These are phyloP conservation scores for Nothura maculosa DNA, from an alignment of 2,797 vertebrate species.

Conservation along the genomic window DNA sequence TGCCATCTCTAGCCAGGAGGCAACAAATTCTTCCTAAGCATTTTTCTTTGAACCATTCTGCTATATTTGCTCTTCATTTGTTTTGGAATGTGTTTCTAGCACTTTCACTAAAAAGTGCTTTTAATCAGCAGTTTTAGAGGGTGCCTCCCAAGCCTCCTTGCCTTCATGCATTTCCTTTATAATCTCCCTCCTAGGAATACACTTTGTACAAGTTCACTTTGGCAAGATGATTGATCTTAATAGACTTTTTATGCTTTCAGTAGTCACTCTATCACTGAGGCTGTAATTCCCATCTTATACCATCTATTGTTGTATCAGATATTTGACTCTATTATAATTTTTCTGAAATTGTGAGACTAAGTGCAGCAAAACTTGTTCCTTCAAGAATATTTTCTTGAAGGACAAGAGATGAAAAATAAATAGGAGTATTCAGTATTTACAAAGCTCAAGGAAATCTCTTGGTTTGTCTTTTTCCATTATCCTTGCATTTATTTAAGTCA, in stretches of 20 bases:
- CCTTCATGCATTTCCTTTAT: constrained; percentile 32
- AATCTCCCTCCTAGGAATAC: not conserved
- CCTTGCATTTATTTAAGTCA: not conserved
- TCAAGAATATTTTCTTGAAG: not conserved
- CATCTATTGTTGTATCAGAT: not conserved
- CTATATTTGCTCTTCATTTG: constrained; percentile 51
- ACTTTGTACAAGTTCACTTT: not conserved
- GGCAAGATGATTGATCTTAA: not conserved
- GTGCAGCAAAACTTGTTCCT: not conserved
- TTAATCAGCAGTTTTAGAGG: constrained; percentile 55
- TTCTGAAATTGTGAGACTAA: not conserved
- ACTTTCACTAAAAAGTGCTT: constrained; percentile 21
- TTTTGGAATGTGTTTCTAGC: constrained; percentile 46
- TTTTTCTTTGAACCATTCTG: constrained; percentile 60
- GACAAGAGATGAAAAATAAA: not conserved
- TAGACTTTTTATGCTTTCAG: not conserved
- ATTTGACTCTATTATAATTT: not conserved
- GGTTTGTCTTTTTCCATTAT: not conserved
- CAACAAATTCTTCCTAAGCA: constrained; percentile 56
- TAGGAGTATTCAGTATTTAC: not conserved
- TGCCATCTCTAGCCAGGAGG: constrained; percentile 72
- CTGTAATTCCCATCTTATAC: not conserved
- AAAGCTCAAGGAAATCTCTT: not conserved
- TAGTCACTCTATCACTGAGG: not conserved
- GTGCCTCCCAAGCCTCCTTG: not conserved